These are phyloP conservation scores for Macrocentrus cingulum DNA, from an alignment of 1,140 invertebrate genomes.

Conservation along the genomic window DNA sequence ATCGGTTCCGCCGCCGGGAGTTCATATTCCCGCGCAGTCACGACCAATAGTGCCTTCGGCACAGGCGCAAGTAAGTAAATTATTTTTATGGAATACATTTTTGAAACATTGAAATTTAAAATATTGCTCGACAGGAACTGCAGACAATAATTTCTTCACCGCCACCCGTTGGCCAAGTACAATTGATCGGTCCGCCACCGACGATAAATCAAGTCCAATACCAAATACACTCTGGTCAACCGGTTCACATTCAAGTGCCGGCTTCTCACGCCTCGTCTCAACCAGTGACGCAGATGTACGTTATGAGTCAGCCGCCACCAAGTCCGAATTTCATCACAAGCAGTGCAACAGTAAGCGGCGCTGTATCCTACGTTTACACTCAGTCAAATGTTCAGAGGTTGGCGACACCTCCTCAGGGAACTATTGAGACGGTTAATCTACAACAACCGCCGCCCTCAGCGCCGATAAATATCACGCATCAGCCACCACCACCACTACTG, in stretches of 20 bases:
- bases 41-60: slow-evolving; percentile 49
- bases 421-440: slow-evolving; percentile 53
- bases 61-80: slow-evolving; percentile 48
- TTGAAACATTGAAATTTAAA: no score
- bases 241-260: slow-evolving; percentile 49
- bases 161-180: slow-evolving; percentile 50
- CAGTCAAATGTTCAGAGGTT: slow-evolving; percentile 48
- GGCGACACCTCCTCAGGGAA: slow-evolving; percentile 47
- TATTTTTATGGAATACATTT: no score
- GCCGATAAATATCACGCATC: slow-evolving; percentile 49
- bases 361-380: slow-evolving; percentile 55
- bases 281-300: slow-evolving; percentile 55
- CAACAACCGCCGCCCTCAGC: slow-evolving; percentile 52
- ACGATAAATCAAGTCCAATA: slow-evolving; percentile 56
- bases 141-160: slow-evolving; percentile 52
- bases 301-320: slow-evolving; percentile 55
- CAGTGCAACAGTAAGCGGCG: slow-evolving; percentile 42
- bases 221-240: slow-evolving; percentile 55
- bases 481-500: slow-evolving; percentile 47
- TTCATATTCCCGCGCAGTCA: slow-evolving; percentile 51
- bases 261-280: slow-evolving; percentile 51
- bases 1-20: slow-evolving; percentile 47
- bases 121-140: slow-evolving; percentile 41
- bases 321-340: slow-evolving; percentile 48
- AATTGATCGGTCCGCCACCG: slow-evolving; percentile 53